These are phyloP conservation scores for Tetramorium bicarinatum DNA, from an alignment of 2,888 invertebrate genomes.

Conservation along the genomic window DNA sequence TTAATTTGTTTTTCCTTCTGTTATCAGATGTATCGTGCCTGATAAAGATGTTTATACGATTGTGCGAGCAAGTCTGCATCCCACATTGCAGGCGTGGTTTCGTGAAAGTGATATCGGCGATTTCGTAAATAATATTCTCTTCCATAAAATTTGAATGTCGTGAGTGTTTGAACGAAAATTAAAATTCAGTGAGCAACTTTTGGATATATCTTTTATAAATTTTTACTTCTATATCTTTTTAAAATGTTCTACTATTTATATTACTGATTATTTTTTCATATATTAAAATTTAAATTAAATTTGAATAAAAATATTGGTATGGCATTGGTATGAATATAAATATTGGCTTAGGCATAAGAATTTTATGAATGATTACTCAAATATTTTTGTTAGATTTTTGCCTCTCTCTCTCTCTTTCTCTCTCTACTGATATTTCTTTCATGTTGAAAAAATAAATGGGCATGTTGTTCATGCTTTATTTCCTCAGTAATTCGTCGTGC, in stretches of 20 bases:
- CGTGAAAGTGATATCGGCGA: constrained; percentile 76
- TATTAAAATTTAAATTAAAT: neutral
- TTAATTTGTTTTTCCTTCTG: constrained; percentile 3
- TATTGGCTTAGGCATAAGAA: neutral
- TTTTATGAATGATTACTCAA: neutral
- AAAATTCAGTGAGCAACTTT: neutral
- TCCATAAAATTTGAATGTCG: constrained; percentile 67
- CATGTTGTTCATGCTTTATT: neutral
- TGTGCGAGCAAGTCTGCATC: constrained; percentile 75
- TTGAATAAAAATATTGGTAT: neutral
- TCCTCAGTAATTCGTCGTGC: neutral
- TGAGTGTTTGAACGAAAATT: constrained; percentile 7
- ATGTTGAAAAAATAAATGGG: neutral
- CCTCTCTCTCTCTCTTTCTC: too few species aligned
- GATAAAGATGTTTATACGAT: constrained; percentile 75
- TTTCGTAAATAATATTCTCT: constrained; percentile 77
- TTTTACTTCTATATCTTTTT: neutral
- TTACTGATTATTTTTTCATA: neutral
- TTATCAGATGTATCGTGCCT: constrained; percentile 80
- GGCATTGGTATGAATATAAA: too few species aligned
- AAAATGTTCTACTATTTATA: neutral
- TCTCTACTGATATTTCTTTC: neutral
- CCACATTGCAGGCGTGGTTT: constrained; percentile 82
- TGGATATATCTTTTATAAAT: neutral
- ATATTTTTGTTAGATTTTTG: neutral